These are phyloP conservation scores for Cephus pygmeus DNA, from an alignment of 2,888 invertebrate species.

Conservation along the genomic window DNA sequence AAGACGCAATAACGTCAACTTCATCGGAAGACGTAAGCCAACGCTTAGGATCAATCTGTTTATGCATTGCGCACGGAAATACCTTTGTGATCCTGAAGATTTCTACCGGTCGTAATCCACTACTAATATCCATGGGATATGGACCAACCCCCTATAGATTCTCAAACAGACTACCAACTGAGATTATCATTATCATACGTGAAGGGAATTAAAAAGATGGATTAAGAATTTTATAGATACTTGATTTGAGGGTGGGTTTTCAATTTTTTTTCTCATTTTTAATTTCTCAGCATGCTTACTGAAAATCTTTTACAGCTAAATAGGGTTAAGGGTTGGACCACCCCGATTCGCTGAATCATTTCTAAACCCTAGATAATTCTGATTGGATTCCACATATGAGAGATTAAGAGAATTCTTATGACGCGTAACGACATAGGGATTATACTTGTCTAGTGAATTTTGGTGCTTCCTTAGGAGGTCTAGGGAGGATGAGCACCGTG, in stretches of 20 bases:
- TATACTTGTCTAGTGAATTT: background rate
- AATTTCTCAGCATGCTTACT: background rate
- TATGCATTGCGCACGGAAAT: background rate
- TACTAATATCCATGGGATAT: background rate
- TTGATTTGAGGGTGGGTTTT: background rate
- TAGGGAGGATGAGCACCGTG: constrained; percentile 2
- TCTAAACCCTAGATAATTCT: background rate
- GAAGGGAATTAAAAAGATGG: background rate
- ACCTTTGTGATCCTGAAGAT: background rate
- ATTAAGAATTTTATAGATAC: background rate
- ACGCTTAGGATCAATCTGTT: background rate
- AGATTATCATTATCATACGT: background rate
- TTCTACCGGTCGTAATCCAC: background rate
- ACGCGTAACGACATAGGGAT: background rate
- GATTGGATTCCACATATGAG: background rate
- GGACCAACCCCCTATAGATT: background rate
- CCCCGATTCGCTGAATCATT: background rate
- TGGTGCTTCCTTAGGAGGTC: background rate
- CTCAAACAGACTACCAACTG: background rate
- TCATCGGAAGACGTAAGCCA: background rate
- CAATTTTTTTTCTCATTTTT: background rate
- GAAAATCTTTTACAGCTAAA: background rate
- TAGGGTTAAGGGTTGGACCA: background rate
- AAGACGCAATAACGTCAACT: background rate
- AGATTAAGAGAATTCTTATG: background rate